These are phyloP conservation scores for Coregonus ussuriensis DNA, from an alignment of 2,797 vertebrate species.

Conservation along the genomic window DNA sequence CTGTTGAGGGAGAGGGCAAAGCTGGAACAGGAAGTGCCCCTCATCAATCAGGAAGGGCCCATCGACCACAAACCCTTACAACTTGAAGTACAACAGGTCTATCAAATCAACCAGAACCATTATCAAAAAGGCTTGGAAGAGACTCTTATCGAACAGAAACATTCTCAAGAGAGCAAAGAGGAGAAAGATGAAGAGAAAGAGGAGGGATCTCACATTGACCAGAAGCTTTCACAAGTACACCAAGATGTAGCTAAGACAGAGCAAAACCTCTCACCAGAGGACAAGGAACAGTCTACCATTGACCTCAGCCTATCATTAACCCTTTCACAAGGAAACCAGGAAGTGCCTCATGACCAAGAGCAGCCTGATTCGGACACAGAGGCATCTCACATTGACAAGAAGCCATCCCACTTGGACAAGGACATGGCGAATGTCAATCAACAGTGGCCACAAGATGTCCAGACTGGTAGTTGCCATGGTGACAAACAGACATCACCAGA, in stretches of 20 bases:
- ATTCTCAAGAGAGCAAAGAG: conserved; percentile 16
- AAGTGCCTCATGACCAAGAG: neutral
- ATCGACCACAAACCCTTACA: neutral
- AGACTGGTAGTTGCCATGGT: neutral
- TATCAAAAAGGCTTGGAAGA: conserved; percentile 3
- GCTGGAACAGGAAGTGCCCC: conserved; percentile 64
- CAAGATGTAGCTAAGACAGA: neutral
- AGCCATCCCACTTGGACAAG: conserved; percentile 10
- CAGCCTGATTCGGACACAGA: neutral
- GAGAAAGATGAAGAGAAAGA: too few relatives aligned
- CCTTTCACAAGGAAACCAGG: neutral
- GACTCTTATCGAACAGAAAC: conserved; percentile 23
- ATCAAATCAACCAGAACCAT: conserved; percentile 12
- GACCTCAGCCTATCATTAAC: too few relatives aligned
- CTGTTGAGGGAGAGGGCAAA: conserved; percentile 67
- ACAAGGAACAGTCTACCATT: neutral
- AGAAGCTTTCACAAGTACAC: neutral
- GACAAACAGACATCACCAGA: conserved; percentile 11
- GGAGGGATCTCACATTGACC: conserved; percentile 7
- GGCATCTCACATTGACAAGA: conserved; percentile 47
- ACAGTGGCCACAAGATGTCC: neutral
- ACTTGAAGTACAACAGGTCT: neutral
- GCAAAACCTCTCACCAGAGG: conserved; percentile 11
- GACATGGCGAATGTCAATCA: neutral
- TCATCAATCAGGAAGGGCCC: conserved; percentile 16